Base-by-base conservation (phyloP, 2,888 invertebrate genomes). In the Cheilosia pagana region DNA sequence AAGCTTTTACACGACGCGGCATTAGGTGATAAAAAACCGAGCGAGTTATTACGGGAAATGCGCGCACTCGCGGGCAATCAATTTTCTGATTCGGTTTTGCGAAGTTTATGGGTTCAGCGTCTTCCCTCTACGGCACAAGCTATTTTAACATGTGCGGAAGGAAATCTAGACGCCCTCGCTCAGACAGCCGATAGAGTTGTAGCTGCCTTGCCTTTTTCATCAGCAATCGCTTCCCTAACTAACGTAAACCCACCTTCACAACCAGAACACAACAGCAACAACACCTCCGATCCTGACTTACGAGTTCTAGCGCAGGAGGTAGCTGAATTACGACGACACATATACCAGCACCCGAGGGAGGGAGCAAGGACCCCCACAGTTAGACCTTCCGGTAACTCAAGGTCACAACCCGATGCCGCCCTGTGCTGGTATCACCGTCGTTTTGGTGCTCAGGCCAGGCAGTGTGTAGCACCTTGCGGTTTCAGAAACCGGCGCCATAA, bases 41-140 rank as follows among this genome's bases (percentile, higher is more conserved):
- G 41, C 8, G 19, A 67, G 14, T 53, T 67, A 19, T 55, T 67
- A 7, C 28, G 53, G 3, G 28, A 55, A 28, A 55, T 55, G 55
- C 67, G 41, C 16, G 25, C 43, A 21, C 14, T 55, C 5, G 19
- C 67, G 2, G 67, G 67, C 8, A 55, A 3, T 21, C 19, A 55
- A 41, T 35, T 70, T 45, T 35, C 45, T 2, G 57, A 55, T 10
- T 31, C 68, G 68, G 57, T 70, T 57, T n/a, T 70, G 5, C 23
- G 23, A 35, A 57, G 10, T 48, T n/a, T 70, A 12, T 70, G 57
- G 57, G 3, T 70, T 3, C 55, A 70, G n/a, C 39, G 35, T 10
- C 12, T 57, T 2, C 57, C 68, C 0, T 21, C 7, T 0, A 35
- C 57, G 12, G 23, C 28, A 4, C 55, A 70, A 35, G 68, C 65